These are phyloP conservation scores for Odocoileus hemionus DNA, from an alignment of 2,113 vertebrate species.

Conservation along the genomic window DNA sequence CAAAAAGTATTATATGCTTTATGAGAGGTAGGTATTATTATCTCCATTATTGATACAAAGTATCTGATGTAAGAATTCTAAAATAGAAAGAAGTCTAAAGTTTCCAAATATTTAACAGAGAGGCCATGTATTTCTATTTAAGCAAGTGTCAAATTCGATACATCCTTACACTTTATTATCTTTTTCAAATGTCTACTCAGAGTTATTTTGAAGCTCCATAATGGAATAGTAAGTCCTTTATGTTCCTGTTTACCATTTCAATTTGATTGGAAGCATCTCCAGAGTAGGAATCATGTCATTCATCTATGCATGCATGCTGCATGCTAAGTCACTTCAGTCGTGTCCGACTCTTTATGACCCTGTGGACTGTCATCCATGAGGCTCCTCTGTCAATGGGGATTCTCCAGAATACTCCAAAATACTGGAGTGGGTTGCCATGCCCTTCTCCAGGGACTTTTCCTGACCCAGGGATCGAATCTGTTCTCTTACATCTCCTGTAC, in stretches of 20 bases:
- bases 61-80: conserved; percentile 23
- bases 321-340: neutral
- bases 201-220: neutral
- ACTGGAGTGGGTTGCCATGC: neutral
- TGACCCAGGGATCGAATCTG: neutral
- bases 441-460: neutral
- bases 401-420: neutral
- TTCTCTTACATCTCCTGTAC: neutral
- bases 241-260: neutral
- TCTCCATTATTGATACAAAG: conserved; percentile 40
- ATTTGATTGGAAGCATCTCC: neutral
- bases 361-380: neutral
- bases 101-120: neutral
- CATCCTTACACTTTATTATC: neutral
- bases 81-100: conserved; percentile 41
- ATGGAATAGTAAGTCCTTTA: neutral
- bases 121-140: conserved; percentile 1
- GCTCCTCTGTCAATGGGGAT: neutral
- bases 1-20: conserved; percentile 36
- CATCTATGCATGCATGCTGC: neutral
- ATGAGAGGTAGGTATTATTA: conserved; percentile 14
- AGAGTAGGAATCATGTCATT: neutral
- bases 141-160: conserved; percentile 22
- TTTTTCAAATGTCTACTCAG: neutral
- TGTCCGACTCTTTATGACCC: neutral